Conservation (phyloP, 1,140 invertebrate genomes). For the Contarinia nasturtii region DNA sequence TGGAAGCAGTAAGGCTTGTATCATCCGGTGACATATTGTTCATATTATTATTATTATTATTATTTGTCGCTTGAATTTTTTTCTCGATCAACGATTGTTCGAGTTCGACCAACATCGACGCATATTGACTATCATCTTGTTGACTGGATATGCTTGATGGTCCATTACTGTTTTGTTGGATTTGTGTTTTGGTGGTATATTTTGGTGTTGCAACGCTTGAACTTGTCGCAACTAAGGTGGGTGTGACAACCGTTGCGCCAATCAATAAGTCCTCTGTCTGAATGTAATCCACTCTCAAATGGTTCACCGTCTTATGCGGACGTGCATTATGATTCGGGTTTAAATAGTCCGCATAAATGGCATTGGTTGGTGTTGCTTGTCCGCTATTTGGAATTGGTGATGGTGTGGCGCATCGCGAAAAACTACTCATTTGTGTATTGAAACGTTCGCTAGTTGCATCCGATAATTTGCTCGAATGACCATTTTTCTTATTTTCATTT, state of each 20-base stretch:
- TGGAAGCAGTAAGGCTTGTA: background rate
- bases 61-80: conserved; percentile 3
- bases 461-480: background rate
- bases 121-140: conserved; percentile 21
- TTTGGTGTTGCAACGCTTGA: background rate
- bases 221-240: background rate
- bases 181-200: conserved; percentile 2
- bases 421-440: background rate
- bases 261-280: background rate
- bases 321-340: background rate
- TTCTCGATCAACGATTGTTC: conserved; percentile 20
- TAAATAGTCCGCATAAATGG: background rate
- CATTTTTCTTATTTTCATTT: background rate
- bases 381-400: background rate
- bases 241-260: background rate
- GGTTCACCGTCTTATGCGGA: background rate
- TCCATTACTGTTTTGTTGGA: conserved; percentile 2
- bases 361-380: background rate
- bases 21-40: background rate
- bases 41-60: too few species aligned
- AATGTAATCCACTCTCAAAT: background rate
- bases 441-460: background rate
- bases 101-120: conserved; percentile 27
- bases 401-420: conserved; percentile 1
- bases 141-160: conserved; percentile 11